Percentiles rank a stretch among this genome's conserved stretches.
These are phyloP conservation scores for Macrosteles quadrilineatus DNA, from an alignment of 1,140 invertebrate genomes.

Conservation along the genomic window DNA sequence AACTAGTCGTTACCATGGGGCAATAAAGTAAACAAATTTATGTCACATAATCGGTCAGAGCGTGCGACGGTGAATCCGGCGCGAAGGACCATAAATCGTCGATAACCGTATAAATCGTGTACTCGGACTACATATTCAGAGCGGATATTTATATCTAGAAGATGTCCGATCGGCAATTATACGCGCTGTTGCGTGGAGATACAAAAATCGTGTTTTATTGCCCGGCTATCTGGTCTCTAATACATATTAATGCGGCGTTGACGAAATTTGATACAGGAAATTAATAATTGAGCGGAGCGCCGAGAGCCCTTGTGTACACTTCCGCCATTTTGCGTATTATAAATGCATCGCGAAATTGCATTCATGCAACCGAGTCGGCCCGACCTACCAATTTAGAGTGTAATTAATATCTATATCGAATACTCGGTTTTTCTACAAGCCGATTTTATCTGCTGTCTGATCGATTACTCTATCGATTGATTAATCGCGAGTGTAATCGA, in stretches of 20 bases:
- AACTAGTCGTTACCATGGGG: background rate
- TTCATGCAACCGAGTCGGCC: background rate
- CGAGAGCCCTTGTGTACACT: slow-evolving; percentile 5
- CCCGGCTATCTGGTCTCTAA: background rate
- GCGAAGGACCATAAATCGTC: background rate
- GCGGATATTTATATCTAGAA: background rate
- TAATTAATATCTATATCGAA: slow-evolving; percentile 4
- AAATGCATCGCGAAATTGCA: slow-evolving; percentile 5
- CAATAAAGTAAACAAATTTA: slow-evolving; percentile 24
- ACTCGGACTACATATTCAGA: background rate
- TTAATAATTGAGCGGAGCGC: slow-evolving; percentile 19
- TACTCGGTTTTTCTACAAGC: background rate
- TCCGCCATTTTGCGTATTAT: slow-evolving; percentile 16
- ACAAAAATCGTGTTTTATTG: too few relatives aligned
- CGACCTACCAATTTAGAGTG: background rate
- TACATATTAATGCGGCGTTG: slow-evolving; percentile 16
- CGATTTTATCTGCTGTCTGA: background rate
- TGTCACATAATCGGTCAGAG: background rate
- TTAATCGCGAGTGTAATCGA: background rate
- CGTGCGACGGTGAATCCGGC: background rate
- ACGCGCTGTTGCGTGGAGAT: too few relatives aligned
- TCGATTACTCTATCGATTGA: slow-evolving; percentile 3
- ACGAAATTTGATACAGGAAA: slow-evolving; percentile 24
- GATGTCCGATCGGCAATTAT: background rate
- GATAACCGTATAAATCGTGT: background rate